These are phyloP conservation scores for Amphiprion clarkii DNA, from an alignment of 2,797 vertebrate species.

Conservation along the genomic window DNA sequence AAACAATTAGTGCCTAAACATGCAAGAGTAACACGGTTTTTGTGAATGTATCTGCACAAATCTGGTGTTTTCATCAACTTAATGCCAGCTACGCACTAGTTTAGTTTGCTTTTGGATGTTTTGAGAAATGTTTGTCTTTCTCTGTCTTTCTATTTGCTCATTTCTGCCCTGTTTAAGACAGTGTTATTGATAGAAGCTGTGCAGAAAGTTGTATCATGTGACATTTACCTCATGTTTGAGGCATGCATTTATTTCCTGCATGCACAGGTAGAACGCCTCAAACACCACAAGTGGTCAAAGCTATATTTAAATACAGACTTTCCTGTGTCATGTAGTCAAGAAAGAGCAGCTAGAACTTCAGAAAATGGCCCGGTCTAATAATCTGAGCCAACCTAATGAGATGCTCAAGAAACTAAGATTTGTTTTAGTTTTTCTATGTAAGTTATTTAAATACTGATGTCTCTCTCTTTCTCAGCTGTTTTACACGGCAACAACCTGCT, in stretches of 20 bases:
- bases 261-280: background rate
- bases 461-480: constrained; percentile 84
- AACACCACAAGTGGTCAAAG: background rate
- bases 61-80: background rate
- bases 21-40: background rate
- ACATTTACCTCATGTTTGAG: background rate
- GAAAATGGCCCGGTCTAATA: no score
- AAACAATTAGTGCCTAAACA: constrained; percentile 6
- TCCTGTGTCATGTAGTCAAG: no score
- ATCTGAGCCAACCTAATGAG: no score
- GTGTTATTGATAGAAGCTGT: background rate
- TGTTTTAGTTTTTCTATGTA: background rate
- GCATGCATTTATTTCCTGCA: background rate
- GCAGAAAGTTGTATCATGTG: background rate
- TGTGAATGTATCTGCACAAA: background rate
- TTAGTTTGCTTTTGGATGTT: background rate
- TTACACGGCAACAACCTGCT: constrained; percentile 96
- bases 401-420: background rate
- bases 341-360: no score
- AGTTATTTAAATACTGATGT: background rate
- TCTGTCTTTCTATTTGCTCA: background rate
- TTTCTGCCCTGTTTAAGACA: background rate
- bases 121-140: background rate
- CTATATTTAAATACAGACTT: background rate
- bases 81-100: background rate